Conservation (phyloP, 2,797 vertebrate genomes). For the Poecilia velifera region DNA sequence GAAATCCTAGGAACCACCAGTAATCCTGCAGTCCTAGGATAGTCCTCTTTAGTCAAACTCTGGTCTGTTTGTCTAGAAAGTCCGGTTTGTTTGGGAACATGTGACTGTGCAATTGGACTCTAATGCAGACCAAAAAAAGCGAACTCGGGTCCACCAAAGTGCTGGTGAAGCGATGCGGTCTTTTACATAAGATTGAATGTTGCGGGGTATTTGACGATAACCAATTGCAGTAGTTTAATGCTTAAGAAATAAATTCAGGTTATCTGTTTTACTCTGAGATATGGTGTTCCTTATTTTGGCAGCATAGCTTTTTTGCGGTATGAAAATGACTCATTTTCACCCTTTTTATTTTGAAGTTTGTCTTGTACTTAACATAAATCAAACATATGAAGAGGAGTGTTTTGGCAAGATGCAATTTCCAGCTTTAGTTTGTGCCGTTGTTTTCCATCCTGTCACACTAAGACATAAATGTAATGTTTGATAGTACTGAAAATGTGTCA, state of each 20-base stretch:
- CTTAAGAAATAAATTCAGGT: not conserved
- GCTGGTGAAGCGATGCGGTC: not conserved
- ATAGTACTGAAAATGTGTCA: slow-evolving; percentile 18
- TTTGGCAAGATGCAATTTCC: slow-evolving; percentile 16
- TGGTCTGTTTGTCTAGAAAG: too few species aligned
- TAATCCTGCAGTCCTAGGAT: not conserved
- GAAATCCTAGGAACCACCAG: not conserved
- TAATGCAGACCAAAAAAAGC: too few species aligned
- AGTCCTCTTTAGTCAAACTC: too few species aligned
- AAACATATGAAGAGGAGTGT: not conserved
- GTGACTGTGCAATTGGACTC: too few species aligned
- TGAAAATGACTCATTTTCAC: not conserved
- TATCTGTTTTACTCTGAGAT: not conserved
- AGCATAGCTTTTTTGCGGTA: not conserved
- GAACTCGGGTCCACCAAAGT: too few species aligned
- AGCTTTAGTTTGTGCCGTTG: not conserved
- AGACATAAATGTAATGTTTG: not conserved
- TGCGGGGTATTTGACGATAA: not conserved
- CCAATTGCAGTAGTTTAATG: not conserved
- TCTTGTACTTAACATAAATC: slow-evolving; percentile 17
- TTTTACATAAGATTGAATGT: not conserved
- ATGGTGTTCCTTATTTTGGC: not conserved
- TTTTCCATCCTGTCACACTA: not conserved
- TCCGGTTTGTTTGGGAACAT: too few species aligned
- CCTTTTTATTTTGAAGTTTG: not conserved